Evolutionary conservation across 2,113 vertebrate species (phyloP), one percentile per base, ranked within the genome.

Genomic region (Chloroceryle aenea): DNA sequence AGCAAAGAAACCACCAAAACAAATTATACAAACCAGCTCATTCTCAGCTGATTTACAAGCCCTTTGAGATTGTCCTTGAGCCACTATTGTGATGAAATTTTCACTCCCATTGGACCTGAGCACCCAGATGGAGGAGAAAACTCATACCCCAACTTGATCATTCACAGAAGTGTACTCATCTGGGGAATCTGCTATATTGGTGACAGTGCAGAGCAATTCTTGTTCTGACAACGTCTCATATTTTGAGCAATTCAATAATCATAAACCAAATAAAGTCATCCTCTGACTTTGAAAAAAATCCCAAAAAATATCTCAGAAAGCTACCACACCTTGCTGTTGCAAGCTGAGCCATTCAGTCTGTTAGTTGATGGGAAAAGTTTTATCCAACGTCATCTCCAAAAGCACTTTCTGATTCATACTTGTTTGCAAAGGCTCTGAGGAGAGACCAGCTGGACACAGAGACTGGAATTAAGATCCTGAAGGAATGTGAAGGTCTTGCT

Each of bases 401-500:
- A 74, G 25, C 40, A 74, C 47, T 77, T 87, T 69, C 67, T 84
- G 55, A 53, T 29, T 84, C 67, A 25, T 32, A 25, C 13, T 53
- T 68, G 43, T 64, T 85, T 86, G 55, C 55, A 50, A 50, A 89
- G 55, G 40, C 53, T 84, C 89, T 75, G 50, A 89, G 75, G 36
- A 82, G 61, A 73, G 22, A 71, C 29, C 86, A 80, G 40, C 6
- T 2, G 5, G 47, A 76, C 83, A 78, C 0, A 0, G 45, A 63
- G 64, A 69, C 27, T 13, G 45, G 48, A 81, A 10, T 48, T 66
- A 93, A 71, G 25, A 40, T 90, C 61, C 63, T 87, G 72, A 47
- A 80, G 89, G 56, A 91, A 90, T 52, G 30, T 64, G 58, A 96
- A 93, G 95, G 90, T 94, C 94, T 94, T 79, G 48, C 48, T 90